phyloP scores from a whole-genome alignment of 2,113 vertebrate genomes.

The Taxidea taxus region DNA sequence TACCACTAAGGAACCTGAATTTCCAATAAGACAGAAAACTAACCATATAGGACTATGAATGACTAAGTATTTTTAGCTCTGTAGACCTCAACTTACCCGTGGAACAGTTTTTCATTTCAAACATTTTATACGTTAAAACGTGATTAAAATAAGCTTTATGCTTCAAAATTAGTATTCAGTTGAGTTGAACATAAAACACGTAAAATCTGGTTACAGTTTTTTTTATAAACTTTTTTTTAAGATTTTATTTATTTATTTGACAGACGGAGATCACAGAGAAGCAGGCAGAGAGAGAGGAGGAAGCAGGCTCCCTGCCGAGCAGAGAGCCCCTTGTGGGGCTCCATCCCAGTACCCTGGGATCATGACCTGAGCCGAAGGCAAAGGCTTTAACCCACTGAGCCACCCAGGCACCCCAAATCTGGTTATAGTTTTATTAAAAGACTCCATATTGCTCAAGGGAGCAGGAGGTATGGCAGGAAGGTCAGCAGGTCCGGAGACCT shows the following conservation, averaged over 20 bases:
- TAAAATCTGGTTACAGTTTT: neutral
- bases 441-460: neutral
- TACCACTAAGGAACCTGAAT: neutral
- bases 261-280: no score
- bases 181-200: neutral
- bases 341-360: no score
- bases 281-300: no score
- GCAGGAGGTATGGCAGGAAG: neutral
- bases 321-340: no score
- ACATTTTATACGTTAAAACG: conserved; percentile 1
- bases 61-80: conserved; percentile 9
- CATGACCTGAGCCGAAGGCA: no score
- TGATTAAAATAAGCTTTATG: neutral
- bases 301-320: no score
- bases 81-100: neutral
- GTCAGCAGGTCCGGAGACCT: neutral
- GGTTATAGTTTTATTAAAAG: neutral
- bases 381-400: no score
- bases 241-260: no score
- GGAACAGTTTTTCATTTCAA: conserved; percentile 33
- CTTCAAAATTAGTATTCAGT: neutral
- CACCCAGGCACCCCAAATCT: no score
- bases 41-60: neutral
- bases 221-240: no score
- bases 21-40: conserved; percentile 31